These are phyloP conservation scores for Listrodromus nycthemerus DNA, from an alignment of 2,888 invertebrate genomes.

Conservation along the genomic window DNA sequence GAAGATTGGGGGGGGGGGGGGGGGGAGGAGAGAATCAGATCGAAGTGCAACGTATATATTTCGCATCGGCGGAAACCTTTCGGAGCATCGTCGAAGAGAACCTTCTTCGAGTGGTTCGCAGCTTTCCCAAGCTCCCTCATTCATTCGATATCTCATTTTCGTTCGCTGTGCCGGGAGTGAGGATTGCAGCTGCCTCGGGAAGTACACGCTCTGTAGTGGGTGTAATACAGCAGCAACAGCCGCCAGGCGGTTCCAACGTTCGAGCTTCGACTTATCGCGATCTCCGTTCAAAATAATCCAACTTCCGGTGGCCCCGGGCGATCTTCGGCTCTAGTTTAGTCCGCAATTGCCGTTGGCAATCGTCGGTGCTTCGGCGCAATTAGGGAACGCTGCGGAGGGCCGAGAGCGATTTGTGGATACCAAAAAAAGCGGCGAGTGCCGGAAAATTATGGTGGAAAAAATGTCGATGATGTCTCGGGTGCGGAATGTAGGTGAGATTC, in stretches of 20 bases:
- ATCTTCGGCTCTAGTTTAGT: conserved; percentile 70
- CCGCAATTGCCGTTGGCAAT: conserved; percentile 68
- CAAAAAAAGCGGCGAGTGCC: not conserved
- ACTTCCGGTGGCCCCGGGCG: conserved; percentile 67
- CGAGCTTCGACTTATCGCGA: conserved; percentile 71
- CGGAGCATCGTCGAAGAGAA: conserved; percentile 21
- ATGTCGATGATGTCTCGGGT: too few species aligned
- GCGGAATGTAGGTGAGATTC: too few species aligned
- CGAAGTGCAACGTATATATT: conserved; percentile 32
- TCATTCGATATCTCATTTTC: conserved; percentile 53
- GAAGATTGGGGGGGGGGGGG: not conserved
- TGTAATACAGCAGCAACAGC: conserved; percentile 31
- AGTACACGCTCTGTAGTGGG: conserved; percentile 3
- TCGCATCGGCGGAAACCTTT: conserved; percentile 18
- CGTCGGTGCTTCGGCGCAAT: conserved; percentile 70
- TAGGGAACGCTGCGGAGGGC: conserved; percentile 68
- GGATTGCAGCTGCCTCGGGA: conserved; percentile 5
- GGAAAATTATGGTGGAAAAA: not conserved
- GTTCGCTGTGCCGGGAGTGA: conserved; percentile 17
- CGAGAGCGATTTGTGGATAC: conserved; percentile 29
- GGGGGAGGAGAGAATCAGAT: conserved; percentile 4
- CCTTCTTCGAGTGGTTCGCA: conserved; percentile 47
- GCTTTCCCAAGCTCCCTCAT: conserved; percentile 15
- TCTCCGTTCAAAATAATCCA: conserved; percentile 78
- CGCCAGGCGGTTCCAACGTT: conserved; percentile 50